A percentile compares a stretch with the other conserved stretches of the same genome.
Evolutionary conservation across 1,140 invertebrate species (phyloP).

Genomic region (Melipona quadrifasciata): DNA sequence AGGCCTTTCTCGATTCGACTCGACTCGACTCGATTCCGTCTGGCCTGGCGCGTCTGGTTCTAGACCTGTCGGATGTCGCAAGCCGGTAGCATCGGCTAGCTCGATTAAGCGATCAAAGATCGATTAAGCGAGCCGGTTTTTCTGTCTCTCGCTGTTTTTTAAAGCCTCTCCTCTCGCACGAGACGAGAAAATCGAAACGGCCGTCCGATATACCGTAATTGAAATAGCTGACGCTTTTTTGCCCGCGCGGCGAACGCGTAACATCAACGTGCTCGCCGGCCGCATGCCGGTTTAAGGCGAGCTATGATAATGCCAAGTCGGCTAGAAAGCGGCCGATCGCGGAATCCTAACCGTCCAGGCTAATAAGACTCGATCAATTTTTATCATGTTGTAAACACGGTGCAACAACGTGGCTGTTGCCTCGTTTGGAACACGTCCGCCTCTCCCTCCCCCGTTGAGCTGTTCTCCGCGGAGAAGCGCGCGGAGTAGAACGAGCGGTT

Average conservation of each 20-base stretch:
- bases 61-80: slow-evolving; percentile 42
- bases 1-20: slow-evolving; percentile 35
- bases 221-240: slow-evolving; percentile 48
- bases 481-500: slow-evolving; percentile 28
- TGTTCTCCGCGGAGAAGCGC: neutral
- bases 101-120: slow-evolving; percentile 57
- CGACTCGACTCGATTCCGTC: too few species aligned
- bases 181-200: slow-evolving; percentile 6
- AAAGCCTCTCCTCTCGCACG: neutral
- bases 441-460: too few species aligned
- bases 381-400: neutral
- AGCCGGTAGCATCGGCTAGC: slow-evolving; percentile 50
- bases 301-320: slow-evolving; percentile 24
- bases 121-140: slow-evolving; percentile 55
- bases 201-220: slow-evolving; percentile 40
- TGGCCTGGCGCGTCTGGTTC: slow-evolving; percentile 7
- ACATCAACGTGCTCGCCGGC: slow-evolving; percentile 29
- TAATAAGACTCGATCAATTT: slow-evolving; percentile 6
- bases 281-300: slow-evolving; percentile 44
- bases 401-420: neutral
- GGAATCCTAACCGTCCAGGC: slow-evolving; percentile 2
- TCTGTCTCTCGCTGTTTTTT: slow-evolving; percentile 35
- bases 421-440: neutral
- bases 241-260: slow-evolving; percentile 9
- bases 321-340: slow-evolving; percentile 35